Conservation (phyloP, 2,797 vertebrate genomes). For the Moxostoma hubbsi region DNA sequence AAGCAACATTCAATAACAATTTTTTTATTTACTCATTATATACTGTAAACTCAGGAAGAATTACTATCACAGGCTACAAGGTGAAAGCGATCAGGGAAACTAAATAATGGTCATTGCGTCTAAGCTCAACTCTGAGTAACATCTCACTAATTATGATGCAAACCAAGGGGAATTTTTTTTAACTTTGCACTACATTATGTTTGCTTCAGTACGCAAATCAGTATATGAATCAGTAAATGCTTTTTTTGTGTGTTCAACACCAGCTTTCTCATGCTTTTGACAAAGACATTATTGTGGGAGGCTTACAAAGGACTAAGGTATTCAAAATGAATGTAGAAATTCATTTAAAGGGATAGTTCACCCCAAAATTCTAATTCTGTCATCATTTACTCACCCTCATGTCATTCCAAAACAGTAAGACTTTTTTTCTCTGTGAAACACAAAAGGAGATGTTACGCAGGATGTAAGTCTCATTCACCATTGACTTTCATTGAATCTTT, state of each 20-base stretch:
- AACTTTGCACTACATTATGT: slow-evolving; percentile 21
- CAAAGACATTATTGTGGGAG: neutral
- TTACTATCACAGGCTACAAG: too few relatives aligned
- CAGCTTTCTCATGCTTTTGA: neutral
- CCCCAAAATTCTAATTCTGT: too few relatives aligned
- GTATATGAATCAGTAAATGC: slow-evolving; percentile 43
- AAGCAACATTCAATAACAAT: neutral
- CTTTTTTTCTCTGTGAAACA: too few relatives aligned
- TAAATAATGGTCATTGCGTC: neutral
- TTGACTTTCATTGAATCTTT: too few relatives aligned
- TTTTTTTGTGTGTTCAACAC: slow-evolving; percentile 33
- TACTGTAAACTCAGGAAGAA: too few relatives aligned
- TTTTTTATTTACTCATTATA: too few relatives aligned
- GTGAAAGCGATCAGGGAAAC: neutral
- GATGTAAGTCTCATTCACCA: too few relatives aligned
- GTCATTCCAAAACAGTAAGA: too few relatives aligned
- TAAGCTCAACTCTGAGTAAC: neutral
- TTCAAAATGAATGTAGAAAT: neutral
- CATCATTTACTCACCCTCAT: too few relatives aligned
- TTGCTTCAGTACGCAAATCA: slow-evolving; percentile 48
- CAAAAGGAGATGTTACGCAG: too few relatives aligned
- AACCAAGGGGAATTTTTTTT: slow-evolving; percentile 6
- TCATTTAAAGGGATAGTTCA: neutral
- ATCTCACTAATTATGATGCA: neutral
- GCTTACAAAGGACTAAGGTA: neutral